phyloP scores from a whole-genome alignment of 2,113 vertebrate species.

The Xiphophorus maculatus region DNA sequence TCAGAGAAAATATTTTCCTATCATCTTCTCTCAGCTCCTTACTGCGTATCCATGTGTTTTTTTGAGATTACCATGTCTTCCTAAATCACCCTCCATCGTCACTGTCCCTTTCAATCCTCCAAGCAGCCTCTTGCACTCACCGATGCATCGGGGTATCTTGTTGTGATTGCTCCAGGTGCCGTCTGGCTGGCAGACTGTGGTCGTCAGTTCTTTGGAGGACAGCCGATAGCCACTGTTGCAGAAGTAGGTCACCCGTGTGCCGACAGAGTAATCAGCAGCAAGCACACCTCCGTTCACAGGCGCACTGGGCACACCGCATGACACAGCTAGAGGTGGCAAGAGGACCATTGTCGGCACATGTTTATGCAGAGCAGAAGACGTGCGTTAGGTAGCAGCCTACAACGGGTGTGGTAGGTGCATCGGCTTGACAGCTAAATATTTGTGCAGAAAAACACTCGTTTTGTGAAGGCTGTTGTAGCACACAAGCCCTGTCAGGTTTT shows the following conservation, averaged over 20 bases:
- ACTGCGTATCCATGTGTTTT: neutral
- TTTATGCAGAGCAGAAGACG: constrained; percentile 25
- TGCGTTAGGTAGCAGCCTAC: constrained; percentile 11
- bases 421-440: constrained; percentile 1
- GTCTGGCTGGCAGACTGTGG: constrained; percentile 91
- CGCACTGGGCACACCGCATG: constrained; percentile 92
- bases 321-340: constrained; percentile 86
- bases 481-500: neutral
- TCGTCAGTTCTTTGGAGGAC: constrained; percentile 93
- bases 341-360: constrained; percentile 35
- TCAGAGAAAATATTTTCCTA: neutral
- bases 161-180: constrained; percentile 97
- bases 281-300: constrained; percentile 92
- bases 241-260: constrained; percentile 92
- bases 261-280: constrained; percentile 92
- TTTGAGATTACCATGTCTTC: constrained; percentile 1
- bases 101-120: neutral
- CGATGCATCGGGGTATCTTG: constrained; percentile 94
- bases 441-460: neutral
- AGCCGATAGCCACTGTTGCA: constrained; percentile 93
- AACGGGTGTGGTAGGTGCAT: neutral
- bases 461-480: neutral
- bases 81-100: constrained; percentile 6
- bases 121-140: constrained; percentile 77
- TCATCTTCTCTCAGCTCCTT: neutral